Percentiles rank a stretch among this genome's conserved stretches.
Conservation (phyloP, 1,140 invertebrate genomes). For the Hesperophylax magnus region DNA sequence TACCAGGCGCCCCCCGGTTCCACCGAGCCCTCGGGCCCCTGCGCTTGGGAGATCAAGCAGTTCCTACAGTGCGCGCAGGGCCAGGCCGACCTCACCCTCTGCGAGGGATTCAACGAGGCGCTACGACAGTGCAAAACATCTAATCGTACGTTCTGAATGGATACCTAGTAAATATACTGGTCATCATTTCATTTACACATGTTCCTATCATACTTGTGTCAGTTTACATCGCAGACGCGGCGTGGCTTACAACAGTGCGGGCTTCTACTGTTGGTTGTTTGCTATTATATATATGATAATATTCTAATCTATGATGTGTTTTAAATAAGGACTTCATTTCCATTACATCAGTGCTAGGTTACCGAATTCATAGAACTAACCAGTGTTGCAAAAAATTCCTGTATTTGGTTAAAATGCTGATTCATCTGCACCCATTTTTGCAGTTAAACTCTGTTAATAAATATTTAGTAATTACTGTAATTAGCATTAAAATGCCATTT, state of each 20-base stretch:
- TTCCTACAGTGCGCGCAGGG: conserved; percentile 91
- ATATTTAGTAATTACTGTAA: too few relatives aligned
- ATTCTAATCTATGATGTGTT: too few relatives aligned
- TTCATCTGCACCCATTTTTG: too few relatives aligned
- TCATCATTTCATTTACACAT: not conserved
- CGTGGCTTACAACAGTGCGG: not conserved
- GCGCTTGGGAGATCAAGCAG: conserved; percentile 91
- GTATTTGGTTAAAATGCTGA: too few relatives aligned
- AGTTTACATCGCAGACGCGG: not conserved
- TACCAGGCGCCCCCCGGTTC: conserved; percentile 62
- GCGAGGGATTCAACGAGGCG: conserved; percentile 94
- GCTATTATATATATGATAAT: too few relatives aligned
- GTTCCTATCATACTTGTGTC: not conserved
- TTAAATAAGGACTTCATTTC: too few relatives aligned
- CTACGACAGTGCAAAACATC: conserved; percentile 88
- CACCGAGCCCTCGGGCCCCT: conserved; percentile 77
- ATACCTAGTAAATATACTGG: not conserved
- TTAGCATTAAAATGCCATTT: too few relatives aligned
- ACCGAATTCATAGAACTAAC: too few relatives aligned
- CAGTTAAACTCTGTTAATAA: too few relatives aligned
- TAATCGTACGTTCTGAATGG: conserved; percentile 64
- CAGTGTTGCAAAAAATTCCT: too few relatives aligned
- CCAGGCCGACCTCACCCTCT: conserved; percentile 87
- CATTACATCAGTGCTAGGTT: too few relatives aligned
- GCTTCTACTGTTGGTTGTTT: not conserved